Evolutionary conservation across 1,140 invertebrate genomes (phyloP), one percentile per base, ranked within the genome.

Genomic region (Platyscapa corneri): DNA sequence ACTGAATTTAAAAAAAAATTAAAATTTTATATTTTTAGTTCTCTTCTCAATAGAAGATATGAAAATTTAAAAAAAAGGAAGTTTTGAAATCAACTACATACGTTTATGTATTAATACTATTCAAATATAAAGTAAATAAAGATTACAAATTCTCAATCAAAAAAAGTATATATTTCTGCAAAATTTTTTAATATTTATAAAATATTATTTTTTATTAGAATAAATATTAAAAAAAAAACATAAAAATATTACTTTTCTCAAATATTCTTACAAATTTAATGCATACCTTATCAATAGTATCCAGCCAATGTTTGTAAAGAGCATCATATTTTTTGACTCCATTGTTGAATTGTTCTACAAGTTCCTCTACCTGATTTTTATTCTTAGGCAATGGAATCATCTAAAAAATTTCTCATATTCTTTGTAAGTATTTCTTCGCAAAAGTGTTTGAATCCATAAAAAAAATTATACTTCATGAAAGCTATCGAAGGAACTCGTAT

Each of bases 301-400:
- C 84, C 34, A 56, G 49, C 89, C 91, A 91, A 65, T 91, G 86
- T 37, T 87, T 83, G 80, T 89, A 90, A 79, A 89, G 87, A 7
- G 86, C 87, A 46, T 89, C 82, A 37, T 90, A 91, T 23, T 89
- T 77, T 27, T 85, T 88, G 0, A 89, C 89, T 53, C 87, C 79
- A 42, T 78, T 53, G 10, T 83, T 80, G 37, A 90, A 88, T 27
- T 88, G 77, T 37, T 81, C 86, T 14, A 86, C 23, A 0, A 89
- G 53, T 30, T 85, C 39, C 12, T 37, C 30, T 86, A 89, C 89
- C 70, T 90, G 87, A 23, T 37, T 39, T 32, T 84, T 74, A 79
- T 82, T 82, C 12, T 27, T 67, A 3, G 88, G 88, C 14, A 89
- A 49, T 16, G 84, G 64, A 42, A 89, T 87, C 6, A 65, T 67